Base-by-base conservation (phyloP, 2,888 invertebrate species). In the Villa cingulata region DNA sequence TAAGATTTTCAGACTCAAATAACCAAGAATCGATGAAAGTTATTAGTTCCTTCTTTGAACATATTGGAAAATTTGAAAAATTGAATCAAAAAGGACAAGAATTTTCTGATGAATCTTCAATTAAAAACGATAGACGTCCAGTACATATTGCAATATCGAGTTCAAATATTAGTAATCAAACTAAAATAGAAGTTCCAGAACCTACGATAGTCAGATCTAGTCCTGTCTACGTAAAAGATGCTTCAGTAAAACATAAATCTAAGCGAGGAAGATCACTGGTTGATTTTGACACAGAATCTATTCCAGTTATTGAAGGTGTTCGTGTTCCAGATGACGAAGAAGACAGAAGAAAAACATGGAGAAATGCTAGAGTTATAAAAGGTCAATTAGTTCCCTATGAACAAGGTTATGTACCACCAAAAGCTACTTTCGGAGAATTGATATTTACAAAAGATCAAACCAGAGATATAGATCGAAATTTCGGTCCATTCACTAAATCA, bases 291-390 rank as follows among this genome's bases (percentile, higher is more conserved):
- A 70, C 73, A 7, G 83, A 85, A 56, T 84, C 83, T 0, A 82
- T 85, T 23, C 86, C 87, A 1, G 78, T 88, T 43, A 83, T 91
- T 41, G 83, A 86, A 45, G 87, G 87, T 0, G 77, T 85, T 1
- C 75, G 89, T 49, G 81, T 87, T 37, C 89, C 89, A 0, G 90
- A 91, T 59, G 85, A 87, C 55, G 84, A 85, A 48, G 80, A 81
- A 43, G 86, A 87, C 59, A 81, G 80, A 54, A 66, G 62, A 34
- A 84, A 85, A 62, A 83, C 81, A 0, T 90, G 89, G 89, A 74
- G 90, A 46, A 90, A 90, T 65, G 90, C 89, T 1, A 74, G 89
- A 53, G 88, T 90, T 15, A 85, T 90, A 41, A 88, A 90, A 59
- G 86, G 86, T 46, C 80, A 86, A 63, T 67, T 90, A 43, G 73